Evolutionary conservation across 2,797 vertebrate species (phyloP).

Genomic region (Lerista edwardsae): DNA sequence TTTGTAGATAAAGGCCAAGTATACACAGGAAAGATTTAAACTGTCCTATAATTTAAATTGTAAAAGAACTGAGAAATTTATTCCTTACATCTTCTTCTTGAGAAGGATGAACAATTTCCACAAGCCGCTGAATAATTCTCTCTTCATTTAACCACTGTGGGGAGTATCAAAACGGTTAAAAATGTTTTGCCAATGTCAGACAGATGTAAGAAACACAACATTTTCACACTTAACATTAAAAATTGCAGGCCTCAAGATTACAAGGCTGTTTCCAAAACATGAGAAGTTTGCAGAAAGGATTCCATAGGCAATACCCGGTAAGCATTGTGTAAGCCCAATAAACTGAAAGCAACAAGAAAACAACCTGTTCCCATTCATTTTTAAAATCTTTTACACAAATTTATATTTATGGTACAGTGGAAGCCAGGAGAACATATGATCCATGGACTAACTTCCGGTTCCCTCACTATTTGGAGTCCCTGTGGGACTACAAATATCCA

Average conservation of each 20-base stretch:
- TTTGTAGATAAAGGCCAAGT: neutral
- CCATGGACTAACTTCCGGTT: neutral
- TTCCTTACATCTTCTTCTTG: conserved; percentile 97
- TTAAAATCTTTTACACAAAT: neutral
- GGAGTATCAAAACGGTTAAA: conserved; percentile 34
- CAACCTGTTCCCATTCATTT: neutral
- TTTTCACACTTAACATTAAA: neutral
- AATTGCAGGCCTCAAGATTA: neutral
- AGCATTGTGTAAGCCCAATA: neutral
- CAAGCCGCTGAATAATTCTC: conserved; percentile 95
- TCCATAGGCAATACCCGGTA: neutral
- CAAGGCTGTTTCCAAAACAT: neutral
- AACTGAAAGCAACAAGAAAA: neutral
- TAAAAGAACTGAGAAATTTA: neutral
- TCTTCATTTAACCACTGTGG: conserved; percentile 97
- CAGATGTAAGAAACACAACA: neutral
- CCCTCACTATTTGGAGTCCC: neutral
- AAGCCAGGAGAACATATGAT: neutral
- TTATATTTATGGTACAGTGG: neutral
- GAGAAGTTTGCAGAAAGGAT: neutral
- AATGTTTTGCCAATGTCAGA: neutral
- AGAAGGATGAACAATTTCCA: conserved; percentile 95
- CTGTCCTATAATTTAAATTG: neutral
- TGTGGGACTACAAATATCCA: neutral
- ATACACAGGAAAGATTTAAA: neutral